Evolutionary conservation across 2,113 vertebrate genomes (phyloP).

Genomic region (Pao palembangensis): DNA sequence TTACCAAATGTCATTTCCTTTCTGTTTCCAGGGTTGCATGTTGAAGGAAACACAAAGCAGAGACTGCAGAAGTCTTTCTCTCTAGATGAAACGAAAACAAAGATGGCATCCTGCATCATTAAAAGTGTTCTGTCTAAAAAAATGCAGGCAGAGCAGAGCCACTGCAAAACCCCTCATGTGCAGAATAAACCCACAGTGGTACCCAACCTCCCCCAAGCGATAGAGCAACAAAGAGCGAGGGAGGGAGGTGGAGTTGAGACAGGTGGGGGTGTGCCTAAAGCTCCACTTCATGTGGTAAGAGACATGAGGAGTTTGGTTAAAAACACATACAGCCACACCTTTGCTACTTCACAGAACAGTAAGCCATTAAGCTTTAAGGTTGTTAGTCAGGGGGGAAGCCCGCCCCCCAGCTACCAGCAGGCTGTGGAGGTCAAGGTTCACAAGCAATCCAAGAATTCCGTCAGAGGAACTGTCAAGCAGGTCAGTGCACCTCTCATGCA

Average conservation of each 20-base stretch:
- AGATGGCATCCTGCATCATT: slow-evolving; percentile 82
- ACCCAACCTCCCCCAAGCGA: neutral
- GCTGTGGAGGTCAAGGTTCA: slow-evolving; percentile 38
- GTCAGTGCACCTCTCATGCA: slow-evolving; percentile 27
- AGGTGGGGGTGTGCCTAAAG: slow-evolving; percentile 31
- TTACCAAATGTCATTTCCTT: neutral
- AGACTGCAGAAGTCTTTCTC: slow-evolving; percentile 81
- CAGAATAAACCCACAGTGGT: neutral
- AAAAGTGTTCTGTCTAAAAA: slow-evolving; percentile 83
- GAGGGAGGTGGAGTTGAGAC: neutral
- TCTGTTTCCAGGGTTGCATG: slow-evolving; percentile 16
- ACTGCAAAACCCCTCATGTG: neutral
- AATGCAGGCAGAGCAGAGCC: slow-evolving; percentile 76
- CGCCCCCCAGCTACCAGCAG: slow-evolving; percentile 37
- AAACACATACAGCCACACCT: slow-evolving; percentile 75
- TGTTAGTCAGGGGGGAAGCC: slow-evolving; percentile 19
- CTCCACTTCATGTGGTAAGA: slow-evolving; percentile 74
- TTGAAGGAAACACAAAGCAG: neutral
- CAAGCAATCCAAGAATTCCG: slow-evolving; percentile 22
- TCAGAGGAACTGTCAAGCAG: slow-evolving; percentile 22
- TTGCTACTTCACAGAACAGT: slow-evolving; percentile 20
- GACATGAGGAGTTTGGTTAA: slow-evolving; percentile 84
- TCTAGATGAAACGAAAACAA: slow-evolving; percentile 78
- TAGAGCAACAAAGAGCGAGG: slow-evolving; percentile 9
- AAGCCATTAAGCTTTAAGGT: slow-evolving; percentile 19